Evolutionary conservation across 2,113 vertebrate species (phyloP).

Genomic region (Orcinus orca): DNA sequence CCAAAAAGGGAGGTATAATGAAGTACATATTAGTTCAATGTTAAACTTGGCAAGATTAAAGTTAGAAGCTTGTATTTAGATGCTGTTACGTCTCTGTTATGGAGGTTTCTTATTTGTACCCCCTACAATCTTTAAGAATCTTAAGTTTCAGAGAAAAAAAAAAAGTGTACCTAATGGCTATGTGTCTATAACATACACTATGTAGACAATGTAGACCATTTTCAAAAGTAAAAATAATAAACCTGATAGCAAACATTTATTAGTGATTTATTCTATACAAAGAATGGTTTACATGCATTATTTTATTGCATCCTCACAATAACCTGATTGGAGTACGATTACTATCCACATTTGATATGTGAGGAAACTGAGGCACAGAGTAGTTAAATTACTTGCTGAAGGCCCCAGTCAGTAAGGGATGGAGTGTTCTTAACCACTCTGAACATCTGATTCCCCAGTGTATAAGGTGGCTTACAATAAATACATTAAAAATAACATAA

Average conservation of each 20-base stretch:
- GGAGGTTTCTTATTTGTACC: background rate
- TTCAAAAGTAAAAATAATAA: slow-evolving; percentile 2
- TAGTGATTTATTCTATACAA: background rate
- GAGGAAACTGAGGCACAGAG: background rate
- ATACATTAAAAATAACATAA: background rate
- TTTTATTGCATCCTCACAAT: background rate
- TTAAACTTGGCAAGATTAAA: background rate
- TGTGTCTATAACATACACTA: background rate
- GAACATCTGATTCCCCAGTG: background rate
- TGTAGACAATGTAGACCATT: background rate
- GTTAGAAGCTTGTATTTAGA: background rate
- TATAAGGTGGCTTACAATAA: background rate
- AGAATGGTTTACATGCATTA: background rate
- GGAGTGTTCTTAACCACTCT: background rate
- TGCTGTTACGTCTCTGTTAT: background rate
- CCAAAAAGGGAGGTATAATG: background rate
- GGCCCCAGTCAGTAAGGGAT: background rate
- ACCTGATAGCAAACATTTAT: background rate
- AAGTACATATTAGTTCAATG: background rate
- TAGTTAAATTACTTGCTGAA: background rate
- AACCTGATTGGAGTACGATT: background rate
- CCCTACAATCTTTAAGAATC: background rate
- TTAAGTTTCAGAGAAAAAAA: background rate
- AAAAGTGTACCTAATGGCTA: background rate
- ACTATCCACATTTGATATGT: background rate